Conservation (phyloP, 2,888 invertebrate genomes). For the Smittia aterrima region DNA sequence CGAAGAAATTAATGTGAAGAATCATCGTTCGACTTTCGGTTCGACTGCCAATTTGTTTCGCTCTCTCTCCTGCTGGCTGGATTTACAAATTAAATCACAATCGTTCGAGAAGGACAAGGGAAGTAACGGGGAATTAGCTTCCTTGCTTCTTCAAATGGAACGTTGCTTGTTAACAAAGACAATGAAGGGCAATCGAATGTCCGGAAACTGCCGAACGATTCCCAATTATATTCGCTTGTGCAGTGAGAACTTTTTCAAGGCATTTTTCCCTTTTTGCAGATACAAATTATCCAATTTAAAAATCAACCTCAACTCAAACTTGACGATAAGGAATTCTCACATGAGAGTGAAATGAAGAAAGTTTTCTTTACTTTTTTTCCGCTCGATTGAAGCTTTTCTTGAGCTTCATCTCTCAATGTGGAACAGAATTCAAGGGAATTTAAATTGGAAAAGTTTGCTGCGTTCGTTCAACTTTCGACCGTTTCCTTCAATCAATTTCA, state of each 20-base stretch:
- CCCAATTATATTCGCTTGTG: not conserved
- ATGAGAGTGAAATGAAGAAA: constrained; percentile 14
- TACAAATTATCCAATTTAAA: constrained; percentile 35
- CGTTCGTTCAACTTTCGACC: not conserved
- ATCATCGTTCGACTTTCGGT: not conserved
- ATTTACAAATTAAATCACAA: no score
- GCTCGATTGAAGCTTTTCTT: constrained; percentile 20
- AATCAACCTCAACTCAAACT: not conserved
- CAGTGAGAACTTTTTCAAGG: not conserved
- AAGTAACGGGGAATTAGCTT: no score
- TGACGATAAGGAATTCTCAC: constrained; percentile 7
- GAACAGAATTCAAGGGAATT: not conserved
- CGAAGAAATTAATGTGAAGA: not conserved
- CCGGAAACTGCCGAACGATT: no score
- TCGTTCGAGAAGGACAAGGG: no score
- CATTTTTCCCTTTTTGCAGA: not conserved
- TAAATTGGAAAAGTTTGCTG: constrained; percentile 15
- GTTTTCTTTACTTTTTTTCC: constrained; percentile 6
- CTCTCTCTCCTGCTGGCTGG: not conserved
- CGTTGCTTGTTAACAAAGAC: no score
- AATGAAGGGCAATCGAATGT: no score
- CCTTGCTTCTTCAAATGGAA: no score
- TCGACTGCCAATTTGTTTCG: constrained; percentile 2
- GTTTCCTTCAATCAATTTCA: not conserved
- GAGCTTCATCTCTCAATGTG: not conserved